phyloP scores from a whole-genome alignment of 2,113 vertebrate species.

The Pelecanus crispus region DNA sequence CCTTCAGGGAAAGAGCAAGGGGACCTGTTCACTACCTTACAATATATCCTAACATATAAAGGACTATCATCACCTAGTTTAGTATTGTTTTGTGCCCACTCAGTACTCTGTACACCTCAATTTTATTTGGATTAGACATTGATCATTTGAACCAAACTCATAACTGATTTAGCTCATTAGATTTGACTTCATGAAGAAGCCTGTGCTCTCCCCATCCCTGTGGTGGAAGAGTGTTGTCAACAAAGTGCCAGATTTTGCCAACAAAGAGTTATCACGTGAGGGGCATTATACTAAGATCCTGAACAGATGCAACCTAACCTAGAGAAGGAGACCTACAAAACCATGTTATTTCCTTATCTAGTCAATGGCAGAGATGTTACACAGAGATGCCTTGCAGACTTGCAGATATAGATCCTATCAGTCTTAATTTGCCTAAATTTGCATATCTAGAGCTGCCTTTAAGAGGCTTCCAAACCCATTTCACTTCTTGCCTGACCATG shows the following conservation, averaged over 20 bases:
- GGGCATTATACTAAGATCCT: not conserved
- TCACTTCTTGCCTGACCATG: not conserved
- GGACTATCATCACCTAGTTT: fast-evolving
- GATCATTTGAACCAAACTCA: not conserved
- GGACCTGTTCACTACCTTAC: not conserved
- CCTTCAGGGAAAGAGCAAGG: not conserved
- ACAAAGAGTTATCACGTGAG: not conserved
- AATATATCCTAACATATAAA: not conserved
- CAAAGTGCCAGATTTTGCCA: not conserved
- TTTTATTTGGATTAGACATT: not conserved
- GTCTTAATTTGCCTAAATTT: not conserved
- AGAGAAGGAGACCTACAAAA: not conserved
- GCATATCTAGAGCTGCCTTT: not conserved
- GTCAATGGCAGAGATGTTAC: not conserved
- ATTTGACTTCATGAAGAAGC: not conserved
- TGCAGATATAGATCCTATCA: not conserved
- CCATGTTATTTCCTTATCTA: not conserved
- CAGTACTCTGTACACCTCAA: not conserved
- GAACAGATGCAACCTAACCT: not conserved
- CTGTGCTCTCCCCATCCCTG: not conserved
- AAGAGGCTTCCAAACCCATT: not conserved
- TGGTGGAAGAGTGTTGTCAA: not conserved
- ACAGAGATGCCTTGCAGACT: not conserved
- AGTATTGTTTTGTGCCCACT: not conserved
- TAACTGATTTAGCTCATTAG: not conserved